Base-by-base conservation (phyloP, 2,888 invertebrate genomes). In the Lepidonotus clava region DNA sequence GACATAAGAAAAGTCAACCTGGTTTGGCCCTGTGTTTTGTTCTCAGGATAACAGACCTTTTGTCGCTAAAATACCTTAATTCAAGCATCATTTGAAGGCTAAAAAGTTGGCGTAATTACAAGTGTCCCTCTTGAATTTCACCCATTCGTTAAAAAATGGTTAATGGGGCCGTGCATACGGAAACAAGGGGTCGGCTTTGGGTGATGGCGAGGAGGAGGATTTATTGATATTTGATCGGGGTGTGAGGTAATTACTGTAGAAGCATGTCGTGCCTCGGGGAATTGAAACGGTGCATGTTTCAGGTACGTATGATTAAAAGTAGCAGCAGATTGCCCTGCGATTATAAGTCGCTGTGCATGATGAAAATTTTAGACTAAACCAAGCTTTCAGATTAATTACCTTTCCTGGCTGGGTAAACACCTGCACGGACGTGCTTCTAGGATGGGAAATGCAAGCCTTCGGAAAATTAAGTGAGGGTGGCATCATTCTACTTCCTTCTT, bases 311-410 rank as follows among this genome's bases (percentile, higher is more conserved):
- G 56, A 56, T 56, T 56, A 56, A 24, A 56, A 24, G 56, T n/a
- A n/a, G n/a, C n/a, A n/a, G 5, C 61, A 61, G 24, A 61, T 61
- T 61, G 61, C 1, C 28, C 8, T 1, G 11, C 18, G 36, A 38
- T 2, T 14, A 34, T 8, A 71, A 71, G 71, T 71, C 71, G 38
- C 4, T 34, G 24, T 34, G 14, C 36, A 71, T 14, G 5, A 11
- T 18, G 38, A 38, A 36, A 71, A 21, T 34, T 71, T 34, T n/a
- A 38, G 71, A 34, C 71, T 71, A 71, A 71, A 71, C 38, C 34
- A 32, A 71, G 36, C 71, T 71, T 71, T 71, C 38, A 71, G 71
- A 71, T 71, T 71, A 36, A 71, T 71, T 71, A 71, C 36, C 8
- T 71, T n/a, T n/a, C n/a, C n/a, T n/a, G n/a, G n/a, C n/a, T n/a